Evolutionary conservation across 2,797 vertebrate genomes (phyloP), one percentile per base, ranked within the genome.

Genomic region (Pogonophryne albipinna): DNA sequence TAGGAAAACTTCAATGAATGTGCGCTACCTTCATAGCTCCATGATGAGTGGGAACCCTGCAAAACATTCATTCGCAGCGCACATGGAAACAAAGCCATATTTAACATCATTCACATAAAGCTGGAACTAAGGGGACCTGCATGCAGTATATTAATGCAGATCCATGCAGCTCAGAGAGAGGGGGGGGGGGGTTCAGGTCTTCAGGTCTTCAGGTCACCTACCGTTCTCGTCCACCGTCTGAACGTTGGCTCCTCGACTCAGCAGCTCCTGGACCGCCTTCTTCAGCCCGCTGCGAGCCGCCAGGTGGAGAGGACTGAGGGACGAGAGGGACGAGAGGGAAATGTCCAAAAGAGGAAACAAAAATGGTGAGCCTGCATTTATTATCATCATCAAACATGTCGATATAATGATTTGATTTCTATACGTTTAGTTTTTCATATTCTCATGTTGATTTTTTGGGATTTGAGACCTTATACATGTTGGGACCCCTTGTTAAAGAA

Each of bases 251-350:
- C 98, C 98, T 87, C 96, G 95, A 79, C 96, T 95, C 85, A 99
- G 91, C 87, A 99, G 85, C 89, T 97, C 96, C 93, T 98, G 96
- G 61, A 99, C 98, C 0, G 96, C 96, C 86, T 93, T 92, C 94
- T 98, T 99, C 80, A 99, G 94, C 66, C 98, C 98, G 0, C 96
- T 96, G n/a, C 95, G 96, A 13, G 97, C 97, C 61, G 98, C 97
- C 83, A 99, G 92, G 73, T 99, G 98, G 68, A 99, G 96, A 66
- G 98, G 97, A 67, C 98, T 99, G 81, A 76, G 17, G 34, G 34
- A 17, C 3, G 20, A 17, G 27, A 6, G 19, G 34, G 34, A 38
- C 2, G n/a, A n/a, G n/a, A n/a, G n/a, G n/a, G n/a, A n/a, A n/a
- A 8, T 38, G 27, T 27, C 27, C 27, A 1, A 27, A 4, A 27